Conservation (phyloP, 2,797 vertebrate species). For the Gallinago nigripennis region DNA sequence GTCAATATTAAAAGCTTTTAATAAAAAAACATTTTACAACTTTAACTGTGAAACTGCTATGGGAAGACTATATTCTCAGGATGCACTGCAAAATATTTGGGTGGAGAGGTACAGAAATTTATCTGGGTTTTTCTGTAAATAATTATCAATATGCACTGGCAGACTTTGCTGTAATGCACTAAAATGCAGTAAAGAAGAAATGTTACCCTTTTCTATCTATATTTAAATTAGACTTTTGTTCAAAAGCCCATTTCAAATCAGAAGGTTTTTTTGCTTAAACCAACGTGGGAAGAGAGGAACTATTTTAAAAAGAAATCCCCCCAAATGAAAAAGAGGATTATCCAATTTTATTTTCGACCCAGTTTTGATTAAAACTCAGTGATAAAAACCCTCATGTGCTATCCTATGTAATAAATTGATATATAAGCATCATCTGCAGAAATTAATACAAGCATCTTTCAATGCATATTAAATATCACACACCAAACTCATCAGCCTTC, state of each 20-base stretch:
- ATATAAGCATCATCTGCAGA: neutral
- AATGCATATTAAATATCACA: neutral
- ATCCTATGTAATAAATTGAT: neutral
- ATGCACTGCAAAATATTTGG: neutral
- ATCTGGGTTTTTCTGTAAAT: neutral
- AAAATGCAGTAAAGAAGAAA: slow-evolving; percentile 41
- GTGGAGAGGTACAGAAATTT: neutral
- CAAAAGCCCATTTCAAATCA: slow-evolving; percentile 38
- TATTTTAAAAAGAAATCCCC: neutral
- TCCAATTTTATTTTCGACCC: slow-evolving; percentile 20
- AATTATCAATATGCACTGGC: neutral
- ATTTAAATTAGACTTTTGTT: slow-evolving; percentile 63
- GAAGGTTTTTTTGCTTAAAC: slow-evolving; percentile 41
- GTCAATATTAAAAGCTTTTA: neutral
- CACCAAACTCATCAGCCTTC: neutral
- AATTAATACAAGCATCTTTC: neutral
- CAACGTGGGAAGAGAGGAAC: slow-evolving; percentile 27
- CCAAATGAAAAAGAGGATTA: slow-evolving; percentile 18
- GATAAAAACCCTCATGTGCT: neutral
- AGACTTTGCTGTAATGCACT: slow-evolving; percentile 17
- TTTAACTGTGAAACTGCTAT: neutral
- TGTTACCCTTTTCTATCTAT: slow-evolving; percentile 48
- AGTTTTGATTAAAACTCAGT: slow-evolving; percentile 35
- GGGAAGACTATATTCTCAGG: neutral
- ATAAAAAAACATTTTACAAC: neutral